Evolutionary conservation across 2,888 invertebrate genomes (phyloP).

Genomic region (Calliphora vomitoria): DNA sequence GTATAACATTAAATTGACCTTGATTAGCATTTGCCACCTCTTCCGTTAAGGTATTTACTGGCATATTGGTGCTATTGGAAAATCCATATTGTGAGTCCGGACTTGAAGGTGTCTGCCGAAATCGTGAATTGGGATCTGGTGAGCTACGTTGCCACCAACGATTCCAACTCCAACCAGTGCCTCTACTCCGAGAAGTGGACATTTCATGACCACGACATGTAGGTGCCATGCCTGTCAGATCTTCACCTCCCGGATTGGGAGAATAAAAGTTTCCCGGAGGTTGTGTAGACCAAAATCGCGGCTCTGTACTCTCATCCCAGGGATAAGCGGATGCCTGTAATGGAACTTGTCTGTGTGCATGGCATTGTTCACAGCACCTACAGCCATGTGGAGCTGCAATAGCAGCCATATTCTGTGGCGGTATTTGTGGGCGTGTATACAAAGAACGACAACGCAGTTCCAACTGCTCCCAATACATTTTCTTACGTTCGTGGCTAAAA

Average conservation of each 20-base stretch:
- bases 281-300: conserved; percentile 86
- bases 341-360: conserved; percentile 85
- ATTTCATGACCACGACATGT: conserved; percentile 81
- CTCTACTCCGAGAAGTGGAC: conserved; percentile 76
- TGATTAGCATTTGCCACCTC: conserved; percentile 75
- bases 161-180: conserved; percentile 89
- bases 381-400: conserved; percentile 85
- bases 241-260: conserved; percentile 90
- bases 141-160: conserved; percentile 89
- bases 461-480: conserved; percentile 97
- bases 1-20: conserved; percentile 86
- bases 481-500: conserved; percentile 94
- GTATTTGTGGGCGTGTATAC: conserved; percentile 86
- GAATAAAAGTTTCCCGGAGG: conserved; percentile 92
- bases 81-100: conserved; percentile 94
- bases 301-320: conserved; percentile 86
- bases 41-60: conserved; percentile 68
- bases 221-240: conserved; percentile 74
- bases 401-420: conserved; percentile 78
- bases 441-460: conserved; percentile 93
- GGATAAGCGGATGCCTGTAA: conserved; percentile 86
- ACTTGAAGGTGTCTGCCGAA: conserved; percentile 88
- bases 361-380: conserved; percentile 90
- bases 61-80: conserved; percentile 84
- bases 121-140: conserved; percentile 82